Evolutionary conservation across 2,797 vertebrate species (phyloP).

Genomic region (Cossypha heuglini): DNA sequence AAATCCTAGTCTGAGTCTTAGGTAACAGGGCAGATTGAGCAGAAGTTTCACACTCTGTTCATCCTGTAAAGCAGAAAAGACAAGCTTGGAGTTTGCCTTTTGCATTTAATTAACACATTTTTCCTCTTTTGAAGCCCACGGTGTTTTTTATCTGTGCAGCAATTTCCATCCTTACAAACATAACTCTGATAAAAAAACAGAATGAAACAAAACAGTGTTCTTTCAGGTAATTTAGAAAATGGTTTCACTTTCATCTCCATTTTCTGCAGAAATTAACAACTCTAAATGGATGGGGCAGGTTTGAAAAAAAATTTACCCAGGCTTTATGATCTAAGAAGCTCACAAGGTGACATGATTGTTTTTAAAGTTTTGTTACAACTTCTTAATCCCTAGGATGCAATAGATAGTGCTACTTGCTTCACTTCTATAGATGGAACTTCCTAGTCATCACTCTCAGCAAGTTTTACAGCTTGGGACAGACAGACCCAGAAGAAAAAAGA

Average conservation of each 20-base stretch:
- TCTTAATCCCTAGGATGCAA: background rate
- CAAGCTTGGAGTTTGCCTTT: background rate
- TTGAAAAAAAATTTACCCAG: background rate
- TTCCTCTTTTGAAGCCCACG: background rate
- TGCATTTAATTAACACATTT: background rate
- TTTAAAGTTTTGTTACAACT: background rate
- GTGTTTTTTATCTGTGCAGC: background rate
- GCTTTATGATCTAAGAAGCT: background rate
- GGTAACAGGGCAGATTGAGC: background rate
- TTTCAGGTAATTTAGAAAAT: background rate
- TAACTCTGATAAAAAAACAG: background rate
- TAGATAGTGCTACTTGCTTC: background rate
- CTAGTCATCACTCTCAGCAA: background rate
- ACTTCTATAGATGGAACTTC: background rate
- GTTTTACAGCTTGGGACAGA: background rate
- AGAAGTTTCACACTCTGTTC: background rate
- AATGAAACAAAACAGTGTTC: accelerated
- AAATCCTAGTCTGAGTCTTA: background rate
- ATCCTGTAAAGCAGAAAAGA: background rate
- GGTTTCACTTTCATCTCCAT: background rate
- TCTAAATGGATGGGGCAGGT: background rate
- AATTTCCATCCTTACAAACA: background rate
- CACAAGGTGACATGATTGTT: background rate
- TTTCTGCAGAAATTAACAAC: background rate
- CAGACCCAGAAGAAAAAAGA: background rate